A percentile compares a stretch with the other conserved stretches of the same genome.
Conservation (phyloP, 2,888 invertebrate species). For the Yponomeuta sedellus region DNA sequence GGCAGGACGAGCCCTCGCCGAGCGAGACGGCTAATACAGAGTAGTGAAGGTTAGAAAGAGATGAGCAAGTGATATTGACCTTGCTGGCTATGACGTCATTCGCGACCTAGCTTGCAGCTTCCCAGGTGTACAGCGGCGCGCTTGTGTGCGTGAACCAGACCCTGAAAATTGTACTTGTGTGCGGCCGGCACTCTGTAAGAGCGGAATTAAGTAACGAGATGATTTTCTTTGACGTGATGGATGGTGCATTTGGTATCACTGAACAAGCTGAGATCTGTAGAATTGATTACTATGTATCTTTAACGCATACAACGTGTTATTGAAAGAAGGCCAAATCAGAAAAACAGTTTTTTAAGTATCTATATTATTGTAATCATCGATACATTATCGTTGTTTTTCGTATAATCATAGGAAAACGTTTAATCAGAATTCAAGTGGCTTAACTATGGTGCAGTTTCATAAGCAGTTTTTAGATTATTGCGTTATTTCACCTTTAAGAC, state of each 20-base stretch:
- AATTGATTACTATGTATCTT: no score
- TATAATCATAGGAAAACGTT: no score
- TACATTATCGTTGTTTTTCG: no score
- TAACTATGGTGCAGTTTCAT: no score
- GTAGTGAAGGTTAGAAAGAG: conserved; percentile 32
- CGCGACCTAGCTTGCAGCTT: conserved; percentile 76
- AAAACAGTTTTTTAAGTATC: no score
- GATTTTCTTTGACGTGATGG: not conserved
- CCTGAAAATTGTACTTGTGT: conserved; percentile 31
- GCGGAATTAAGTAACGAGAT: not conserved
- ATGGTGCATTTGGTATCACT: not conserved
- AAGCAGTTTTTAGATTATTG: no score
- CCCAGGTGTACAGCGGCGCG: conserved; percentile 26
- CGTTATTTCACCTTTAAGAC: no score
- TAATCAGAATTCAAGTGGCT: no score
- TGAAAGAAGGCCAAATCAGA: no score
- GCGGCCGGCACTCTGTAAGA: conserved; percentile 23
- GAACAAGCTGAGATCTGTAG: no score
- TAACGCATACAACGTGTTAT: no score
- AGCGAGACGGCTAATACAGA: conserved; percentile 33
- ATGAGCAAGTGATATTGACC: conserved; percentile 66
- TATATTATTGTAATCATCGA: no score
- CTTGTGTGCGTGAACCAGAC: conserved; percentile 25
- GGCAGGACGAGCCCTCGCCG: conserved; percentile 46
- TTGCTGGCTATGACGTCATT: conserved; percentile 76